A percentile compares a stretch with the other conserved stretches of the same genome.
Evolutionary conservation across 1,140 invertebrate genomes (phyloP).

Genomic region (Pristionchus pacificus): DNA sequence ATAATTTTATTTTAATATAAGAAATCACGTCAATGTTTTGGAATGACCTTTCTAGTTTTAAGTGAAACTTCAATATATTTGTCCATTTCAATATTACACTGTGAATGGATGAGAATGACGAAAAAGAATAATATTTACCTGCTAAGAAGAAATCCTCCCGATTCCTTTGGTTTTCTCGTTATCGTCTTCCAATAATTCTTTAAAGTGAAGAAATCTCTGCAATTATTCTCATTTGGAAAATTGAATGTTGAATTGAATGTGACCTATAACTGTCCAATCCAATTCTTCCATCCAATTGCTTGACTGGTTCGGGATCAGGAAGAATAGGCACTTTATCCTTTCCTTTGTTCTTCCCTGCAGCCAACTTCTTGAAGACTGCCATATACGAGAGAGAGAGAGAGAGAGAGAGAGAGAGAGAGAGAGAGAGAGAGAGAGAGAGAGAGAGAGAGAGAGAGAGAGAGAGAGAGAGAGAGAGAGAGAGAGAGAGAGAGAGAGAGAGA

Average conservation of each 20-base stretch:
- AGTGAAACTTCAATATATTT: no score
- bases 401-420: background rate
- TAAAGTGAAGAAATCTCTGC: slow-evolving; percentile 39
- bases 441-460: background rate
- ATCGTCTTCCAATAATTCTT: slow-evolving; percentile 42
- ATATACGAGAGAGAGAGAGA: background rate
- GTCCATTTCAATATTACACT: no score
- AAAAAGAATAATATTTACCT: slow-evolving; percentile 16
- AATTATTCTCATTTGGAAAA: slow-evolving; percentile 8
- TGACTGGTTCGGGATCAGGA: slow-evolving; percentile 38
- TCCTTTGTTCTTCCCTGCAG: slow-evolving; percentile 34
- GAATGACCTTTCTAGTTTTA: no score
- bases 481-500: background rate
- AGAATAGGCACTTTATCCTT: slow-evolving; percentile 6
- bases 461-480: background rate
- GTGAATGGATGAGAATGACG: background rate
- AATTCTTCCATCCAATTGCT: slow-evolving; percentile 31
- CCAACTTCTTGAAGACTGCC: slow-evolving; percentile 39
- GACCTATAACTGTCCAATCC: slow-evolving; percentile 35
- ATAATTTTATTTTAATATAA: no score
- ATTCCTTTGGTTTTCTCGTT: slow-evolving; percentile 26
- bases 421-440: background rate
- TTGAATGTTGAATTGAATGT: background rate
- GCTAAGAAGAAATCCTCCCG: slow-evolving; percentile 7
- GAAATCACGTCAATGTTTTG: no score